A percentile compares a stretch with the other conserved stretches of the same genome.
phyloP scores from a whole-genome alignment of 2,797 vertebrate species.

The Spinus olivaceus region DNA sequence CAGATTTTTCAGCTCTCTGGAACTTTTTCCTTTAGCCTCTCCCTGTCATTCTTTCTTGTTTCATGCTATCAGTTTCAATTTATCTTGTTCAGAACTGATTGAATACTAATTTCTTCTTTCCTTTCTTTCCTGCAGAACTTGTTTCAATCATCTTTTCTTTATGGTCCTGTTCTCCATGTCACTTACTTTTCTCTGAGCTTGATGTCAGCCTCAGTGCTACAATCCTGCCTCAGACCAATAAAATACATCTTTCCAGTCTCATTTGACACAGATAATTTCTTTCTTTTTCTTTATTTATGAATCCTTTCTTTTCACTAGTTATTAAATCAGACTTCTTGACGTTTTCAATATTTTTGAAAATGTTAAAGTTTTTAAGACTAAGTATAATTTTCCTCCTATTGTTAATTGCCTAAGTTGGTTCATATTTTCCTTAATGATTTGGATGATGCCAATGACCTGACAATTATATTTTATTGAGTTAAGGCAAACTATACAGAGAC shows the following conservation, averaged over 20 bases:
- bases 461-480: not conserved
- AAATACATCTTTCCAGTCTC: not conserved
- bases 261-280: not conserved
- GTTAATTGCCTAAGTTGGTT: not conserved
- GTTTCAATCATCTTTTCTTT: not conserved
- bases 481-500: not conserved
- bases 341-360: not conserved
- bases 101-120: not conserved
- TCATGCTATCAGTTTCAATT: not conserved
- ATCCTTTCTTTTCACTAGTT: not conserved
- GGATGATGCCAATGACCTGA: not conserved
- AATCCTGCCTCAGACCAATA: not conserved
- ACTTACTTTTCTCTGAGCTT: not conserved
- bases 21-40: not conserved
- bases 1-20: not conserved
- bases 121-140: not conserved
- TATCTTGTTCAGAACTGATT: not conserved
- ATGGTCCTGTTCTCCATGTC: not conserved
- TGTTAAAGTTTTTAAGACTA: not conserved
- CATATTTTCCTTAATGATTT: not conserved
- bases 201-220: not conserved
- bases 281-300: not conserved
- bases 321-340: not conserved
- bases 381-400: not conserved
- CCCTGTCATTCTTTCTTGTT: not conserved